Conservation (phyloP, 2,113 vertebrate genomes). For the Dendrocopos noguchii region DNA sequence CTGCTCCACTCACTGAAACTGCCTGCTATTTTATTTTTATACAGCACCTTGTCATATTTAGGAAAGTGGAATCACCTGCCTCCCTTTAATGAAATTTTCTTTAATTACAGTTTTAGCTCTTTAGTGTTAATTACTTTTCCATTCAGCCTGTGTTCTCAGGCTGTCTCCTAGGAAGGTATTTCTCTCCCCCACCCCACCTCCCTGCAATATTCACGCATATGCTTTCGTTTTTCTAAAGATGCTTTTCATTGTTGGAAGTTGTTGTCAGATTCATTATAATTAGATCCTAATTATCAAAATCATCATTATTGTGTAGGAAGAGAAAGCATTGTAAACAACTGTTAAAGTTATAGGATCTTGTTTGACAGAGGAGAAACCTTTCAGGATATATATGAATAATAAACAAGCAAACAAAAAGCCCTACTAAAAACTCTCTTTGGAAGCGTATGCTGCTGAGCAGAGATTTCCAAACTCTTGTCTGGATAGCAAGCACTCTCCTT, state of each 20-base stretch:
- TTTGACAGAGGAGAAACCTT: background rate
- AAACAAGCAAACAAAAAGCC: background rate
- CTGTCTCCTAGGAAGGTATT: constrained; percentile 65
- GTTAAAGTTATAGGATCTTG: constrained; percentile 45
- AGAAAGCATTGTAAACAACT: constrained; percentile 8
- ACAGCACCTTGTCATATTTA: constrained; percentile 72
- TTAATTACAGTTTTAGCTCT: constrained; percentile 84
- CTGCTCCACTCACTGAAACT: constrained; percentile 73
- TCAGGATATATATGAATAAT: background rate
- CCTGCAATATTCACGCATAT: background rate
- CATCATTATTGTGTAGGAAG: constrained; percentile 59
- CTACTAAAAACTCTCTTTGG: background rate
- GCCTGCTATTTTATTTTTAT: constrained; percentile 73
- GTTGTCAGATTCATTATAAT: constrained; percentile 67
- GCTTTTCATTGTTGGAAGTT: constrained; percentile 61
- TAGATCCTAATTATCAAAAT: constrained; percentile 63
- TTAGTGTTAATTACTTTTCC: constrained; percentile 82
- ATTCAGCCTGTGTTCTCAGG: constrained; percentile 71
- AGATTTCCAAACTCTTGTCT: background rate
- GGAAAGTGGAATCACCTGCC: constrained; percentile 72
- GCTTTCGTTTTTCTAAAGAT: constrained; percentile 68
- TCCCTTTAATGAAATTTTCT: constrained; percentile 80
- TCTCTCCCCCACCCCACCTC: background rate
- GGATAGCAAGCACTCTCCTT: background rate
- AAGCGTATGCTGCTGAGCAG: background rate